Evolutionary conservation across 1,140 invertebrate genomes (phyloP).

Genomic region (Drosophila cardini): DNA sequence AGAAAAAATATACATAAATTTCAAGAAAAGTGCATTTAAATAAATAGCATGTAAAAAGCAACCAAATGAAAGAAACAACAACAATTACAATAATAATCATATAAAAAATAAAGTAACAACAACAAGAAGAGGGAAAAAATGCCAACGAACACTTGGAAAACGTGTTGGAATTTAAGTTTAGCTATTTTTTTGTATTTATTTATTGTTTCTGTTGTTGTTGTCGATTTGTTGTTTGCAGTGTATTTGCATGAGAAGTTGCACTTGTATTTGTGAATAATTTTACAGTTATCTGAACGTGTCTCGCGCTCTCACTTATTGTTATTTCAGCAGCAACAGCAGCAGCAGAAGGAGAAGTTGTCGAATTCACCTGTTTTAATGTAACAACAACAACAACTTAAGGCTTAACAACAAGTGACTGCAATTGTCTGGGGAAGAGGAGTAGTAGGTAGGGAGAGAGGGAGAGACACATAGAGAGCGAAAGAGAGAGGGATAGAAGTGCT

Average conservation of each 20-base stretch:
- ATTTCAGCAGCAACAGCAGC: conserved; percentile 25
- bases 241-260: conserved; percentile 69
- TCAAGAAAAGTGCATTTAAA: conserved; percentile 65
- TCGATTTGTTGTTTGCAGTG: conserved; percentile 52
- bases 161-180: conserved; percentile 75
- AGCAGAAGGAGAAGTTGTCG: conserved; percentile 30
- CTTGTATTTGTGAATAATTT: conserved; percentile 60
- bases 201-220: conserved; percentile 18
- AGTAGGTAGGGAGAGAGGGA: no score
- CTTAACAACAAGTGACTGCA: conserved; percentile 7
- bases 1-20: conserved; percentile 32
- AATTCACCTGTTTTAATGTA: conserved; percentile 46
- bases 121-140: conserved; percentile 32
- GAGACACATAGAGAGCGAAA: background rate
- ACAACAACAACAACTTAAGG: conserved; percentile 7
- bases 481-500: background rate
- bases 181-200: conserved; percentile 48
- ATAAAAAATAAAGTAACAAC: conserved; percentile 27
- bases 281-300: conserved; percentile 51
- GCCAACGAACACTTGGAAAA: conserved; percentile 52
- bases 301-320: conserved; percentile 54
- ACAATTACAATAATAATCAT: conserved; percentile 36
- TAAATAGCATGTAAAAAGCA: conserved; percentile 45
- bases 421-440: background rate
- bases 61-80: conserved; percentile 50